A percentile compares a stretch with the other conserved stretches of the same genome.
phyloP scores from a whole-genome alignment of 2,113 vertebrate species.

The Anolis sagrei region DNA sequence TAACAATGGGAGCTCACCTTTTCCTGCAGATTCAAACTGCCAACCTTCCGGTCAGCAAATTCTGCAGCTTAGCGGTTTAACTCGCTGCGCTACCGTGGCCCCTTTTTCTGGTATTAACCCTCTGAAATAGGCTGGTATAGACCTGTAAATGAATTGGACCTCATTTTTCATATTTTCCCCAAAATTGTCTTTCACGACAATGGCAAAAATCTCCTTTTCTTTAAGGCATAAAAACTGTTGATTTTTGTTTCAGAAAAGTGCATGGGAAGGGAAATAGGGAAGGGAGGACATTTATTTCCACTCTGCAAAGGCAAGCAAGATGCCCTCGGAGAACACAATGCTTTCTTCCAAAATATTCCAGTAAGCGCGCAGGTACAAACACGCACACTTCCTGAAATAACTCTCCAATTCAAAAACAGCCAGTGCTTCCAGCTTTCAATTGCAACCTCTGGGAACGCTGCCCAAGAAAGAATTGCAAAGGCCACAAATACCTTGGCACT shows the following conservation, averaged over 20 bases:
- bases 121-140: too few species aligned
- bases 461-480: neutral
- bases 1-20: too few species aligned
- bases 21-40: too few species aligned
- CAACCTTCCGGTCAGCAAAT: too few species aligned
- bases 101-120: too few species aligned
- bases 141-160: too few species aligned
- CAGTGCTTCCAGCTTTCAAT: neutral
- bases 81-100: too few species aligned
- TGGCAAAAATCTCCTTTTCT: neutral
- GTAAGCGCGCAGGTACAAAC: neutral
- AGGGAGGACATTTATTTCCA: neutral
- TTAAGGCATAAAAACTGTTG: too few species aligned
- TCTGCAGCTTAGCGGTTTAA: too few species aligned
- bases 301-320: neutral
- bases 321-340: neutral
- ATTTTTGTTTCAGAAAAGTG: too few species aligned
- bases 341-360: neutral
- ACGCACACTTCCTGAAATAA: neutral
- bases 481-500: neutral
- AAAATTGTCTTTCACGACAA: neutral
- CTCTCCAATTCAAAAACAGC: slow-evolving; percentile 12
- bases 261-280: too few species aligned
- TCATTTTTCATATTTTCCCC: too few species aligned
- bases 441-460: slow-evolving; percentile 2